A percentile compares a stretch with the other conserved stretches of the same genome.
These are phyloP conservation scores for Albula goreensis DNA, from an alignment of 2,113 vertebrate species.

Conservation along the genomic window DNA sequence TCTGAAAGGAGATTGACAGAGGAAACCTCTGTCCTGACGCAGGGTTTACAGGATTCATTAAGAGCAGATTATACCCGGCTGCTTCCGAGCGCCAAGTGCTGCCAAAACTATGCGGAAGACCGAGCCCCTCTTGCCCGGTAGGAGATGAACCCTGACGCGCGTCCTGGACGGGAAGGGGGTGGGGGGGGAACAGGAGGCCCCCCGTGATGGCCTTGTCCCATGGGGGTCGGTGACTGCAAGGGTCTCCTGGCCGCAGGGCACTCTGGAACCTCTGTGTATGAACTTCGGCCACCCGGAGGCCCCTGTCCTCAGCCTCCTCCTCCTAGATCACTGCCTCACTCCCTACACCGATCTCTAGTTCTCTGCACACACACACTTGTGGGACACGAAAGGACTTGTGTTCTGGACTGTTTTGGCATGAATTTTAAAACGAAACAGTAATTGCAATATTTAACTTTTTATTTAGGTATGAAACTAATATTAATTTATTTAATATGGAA, in stretches of 20 bases:
- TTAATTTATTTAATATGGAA: constrained; percentile 96
- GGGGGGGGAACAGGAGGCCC: constrained; percentile 4
- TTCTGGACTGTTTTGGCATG: constrained; percentile 52
- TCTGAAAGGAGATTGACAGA: constrained; percentile 27
- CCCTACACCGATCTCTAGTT: neutral
- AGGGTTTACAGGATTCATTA: constrained; percentile 8
- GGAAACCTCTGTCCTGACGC: constrained; percentile 15
- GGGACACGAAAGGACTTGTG: constrained; percentile 49
- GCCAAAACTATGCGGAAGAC: neutral
- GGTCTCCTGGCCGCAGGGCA: constrained; percentile 42
- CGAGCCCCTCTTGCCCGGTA: constrained; percentile 20
- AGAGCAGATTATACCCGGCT: neutral
- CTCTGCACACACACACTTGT: constrained; percentile 27
- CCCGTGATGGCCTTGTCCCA: constrained; percentile 2
- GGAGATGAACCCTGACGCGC: constrained; percentile 38
- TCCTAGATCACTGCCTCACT: neutral
- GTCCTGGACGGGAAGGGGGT: constrained; percentile 36
- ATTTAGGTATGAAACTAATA: constrained; percentile 84
- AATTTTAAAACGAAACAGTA: constrained; percentile 55
- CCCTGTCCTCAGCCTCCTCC: constrained; percentile 25
- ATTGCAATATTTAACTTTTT: constrained; percentile 85
- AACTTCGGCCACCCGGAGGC: constrained; percentile 31
- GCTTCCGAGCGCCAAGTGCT: neutral
- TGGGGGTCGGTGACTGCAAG: constrained; percentile 20
- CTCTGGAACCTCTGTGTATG: constrained; percentile 22